A percentile compares a stretch with the other conserved stretches of the same genome.
Conservation (phyloP, 2,113 vertebrate genomes). For the Machaerirhynchus nigripectus region DNA sequence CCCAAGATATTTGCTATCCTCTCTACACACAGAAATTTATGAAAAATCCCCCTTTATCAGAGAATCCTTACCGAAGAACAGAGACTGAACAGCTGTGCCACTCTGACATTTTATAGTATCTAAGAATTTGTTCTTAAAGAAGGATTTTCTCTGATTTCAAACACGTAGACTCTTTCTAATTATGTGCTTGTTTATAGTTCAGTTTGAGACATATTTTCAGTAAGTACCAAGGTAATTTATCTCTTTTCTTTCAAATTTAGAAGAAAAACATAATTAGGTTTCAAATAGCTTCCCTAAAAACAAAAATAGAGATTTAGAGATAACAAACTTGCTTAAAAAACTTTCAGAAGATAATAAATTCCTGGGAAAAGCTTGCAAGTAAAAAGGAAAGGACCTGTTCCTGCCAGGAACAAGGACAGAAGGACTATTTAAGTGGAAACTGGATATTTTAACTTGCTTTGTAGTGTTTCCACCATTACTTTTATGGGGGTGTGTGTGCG, state of each 20-base stretch:
- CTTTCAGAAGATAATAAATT: not conserved
- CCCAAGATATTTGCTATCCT: not conserved
- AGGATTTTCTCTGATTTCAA: not conserved
- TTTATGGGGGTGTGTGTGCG: fast-evolving
- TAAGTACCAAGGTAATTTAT: not conserved
- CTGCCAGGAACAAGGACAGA: not conserved
- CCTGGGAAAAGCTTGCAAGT: not conserved
- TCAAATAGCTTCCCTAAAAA: not conserved
- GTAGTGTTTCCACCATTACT: not conserved
- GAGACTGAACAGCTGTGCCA: not conserved
- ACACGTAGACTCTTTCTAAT: not conserved
- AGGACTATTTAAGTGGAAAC: not conserved
- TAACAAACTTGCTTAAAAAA: not conserved
- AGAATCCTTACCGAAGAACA: not conserved
- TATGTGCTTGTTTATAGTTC: not conserved
- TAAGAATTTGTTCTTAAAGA: not conserved
- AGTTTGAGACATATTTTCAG: not conserved
- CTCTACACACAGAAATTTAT: not conserved
- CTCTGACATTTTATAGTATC: not conserved
- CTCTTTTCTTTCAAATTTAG: not conserved
- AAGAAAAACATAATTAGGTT: not conserved
- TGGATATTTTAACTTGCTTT: not conserved
- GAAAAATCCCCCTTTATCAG: not conserved
- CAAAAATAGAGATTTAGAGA: not conserved
- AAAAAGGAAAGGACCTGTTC: not conserved